Evolutionary conservation across 2,888 invertebrate species (phyloP).

Genomic region (Acrobeloides nanus): DNA sequence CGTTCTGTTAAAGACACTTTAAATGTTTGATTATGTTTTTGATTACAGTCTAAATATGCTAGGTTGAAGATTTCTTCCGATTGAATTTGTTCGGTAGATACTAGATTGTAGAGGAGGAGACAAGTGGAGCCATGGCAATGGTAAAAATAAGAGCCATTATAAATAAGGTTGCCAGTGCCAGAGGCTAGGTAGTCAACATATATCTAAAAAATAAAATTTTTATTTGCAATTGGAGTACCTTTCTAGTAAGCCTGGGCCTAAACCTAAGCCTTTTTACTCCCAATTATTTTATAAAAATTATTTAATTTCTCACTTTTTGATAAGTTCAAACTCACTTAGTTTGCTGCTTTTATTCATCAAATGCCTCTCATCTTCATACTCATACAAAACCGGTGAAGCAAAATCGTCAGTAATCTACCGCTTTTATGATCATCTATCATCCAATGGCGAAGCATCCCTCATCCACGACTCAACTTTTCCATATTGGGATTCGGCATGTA

Average conservation of each 20-base stretch:
- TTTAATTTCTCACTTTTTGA: constrained; percentile 48
- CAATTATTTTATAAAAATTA: too few relatives aligned
- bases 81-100: constrained; percentile 42
- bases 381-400: constrained; percentile 51
- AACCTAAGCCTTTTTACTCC: too few relatives aligned
- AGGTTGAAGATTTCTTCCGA: constrained; percentile 33
- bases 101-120: constrained; percentile 41
- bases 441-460: constrained; percentile 41
- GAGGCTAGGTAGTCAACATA: constrained; percentile 52
- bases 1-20: too few relatives aligned
- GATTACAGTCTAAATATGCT: constrained; percentile 39
- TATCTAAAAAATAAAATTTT: too few relatives aligned
- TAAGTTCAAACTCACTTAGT: too few relatives aligned
- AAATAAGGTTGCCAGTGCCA: constrained; percentile 90
- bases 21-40: constrained; percentile 50
- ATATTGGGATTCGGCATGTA: constrained; percentile 53
- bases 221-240: too few relatives aligned
- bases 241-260: too few relatives aligned
- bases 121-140: constrained; percentile 53
- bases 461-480: constrained; percentile 52
- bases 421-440: constrained; percentile 27
- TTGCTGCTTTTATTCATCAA: constrained; percentile 51
- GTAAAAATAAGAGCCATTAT: constrained; percentile 89
- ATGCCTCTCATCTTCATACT: constrained; percentile 46
- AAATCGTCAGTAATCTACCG: constrained; percentile 52